Evolutionary conservation across 2,888 invertebrate genomes (phyloP).

Genomic region (Eueremaeus valkanovi): DNA sequence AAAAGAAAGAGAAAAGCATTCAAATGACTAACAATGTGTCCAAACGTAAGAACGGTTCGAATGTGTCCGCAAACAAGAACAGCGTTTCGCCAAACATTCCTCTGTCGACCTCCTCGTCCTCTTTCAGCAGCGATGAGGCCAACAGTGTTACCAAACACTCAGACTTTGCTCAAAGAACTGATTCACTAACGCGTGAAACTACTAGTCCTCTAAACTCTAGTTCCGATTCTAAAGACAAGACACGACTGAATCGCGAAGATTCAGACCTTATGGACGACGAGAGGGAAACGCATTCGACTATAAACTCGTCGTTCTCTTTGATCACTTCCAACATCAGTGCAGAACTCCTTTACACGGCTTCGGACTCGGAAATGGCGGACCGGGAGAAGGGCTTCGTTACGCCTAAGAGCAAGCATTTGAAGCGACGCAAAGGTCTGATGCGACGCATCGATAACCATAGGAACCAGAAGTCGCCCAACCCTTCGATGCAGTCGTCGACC

Average conservation of each 20-base stretch:
- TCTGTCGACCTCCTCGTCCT: slow-evolving; percentile 18
- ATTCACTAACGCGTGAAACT: slow-evolving; percentile 9
- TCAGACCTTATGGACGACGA: slow-evolving; percentile 12
- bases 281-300: background rate
- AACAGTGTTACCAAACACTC: slow-evolving; percentile 32
- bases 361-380: slow-evolving; percentile 41
- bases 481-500: slow-evolving; percentile 11
- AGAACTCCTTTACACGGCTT: slow-evolving; percentile 32
- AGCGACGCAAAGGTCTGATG: slow-evolving; percentile 33
- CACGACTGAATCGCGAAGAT: slow-evolving; percentile 10
- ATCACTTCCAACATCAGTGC: background rate
- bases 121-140: slow-evolving; percentile 19
- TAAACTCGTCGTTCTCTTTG: slow-evolving; percentile 8
- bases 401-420: slow-evolving; percentile 24
- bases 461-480: background rate
- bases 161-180: slow-evolving; percentile 32
- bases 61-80: slow-evolving; percentile 13
- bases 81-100: slow-evolving; percentile 31
- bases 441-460: background rate
- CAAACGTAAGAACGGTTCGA: slow-evolving; percentile 16
- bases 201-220: slow-evolving; percentile 36
- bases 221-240: slow-evolving; percentile 10
- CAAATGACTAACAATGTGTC: slow-evolving; percentile 2
- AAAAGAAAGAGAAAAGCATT: slow-evolving; percentile 29
- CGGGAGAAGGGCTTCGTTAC: slow-evolving; percentile 38